phyloP scores from a whole-genome alignment of 2,113 vertebrate genomes.

The Propithecus coquereli region DNA sequence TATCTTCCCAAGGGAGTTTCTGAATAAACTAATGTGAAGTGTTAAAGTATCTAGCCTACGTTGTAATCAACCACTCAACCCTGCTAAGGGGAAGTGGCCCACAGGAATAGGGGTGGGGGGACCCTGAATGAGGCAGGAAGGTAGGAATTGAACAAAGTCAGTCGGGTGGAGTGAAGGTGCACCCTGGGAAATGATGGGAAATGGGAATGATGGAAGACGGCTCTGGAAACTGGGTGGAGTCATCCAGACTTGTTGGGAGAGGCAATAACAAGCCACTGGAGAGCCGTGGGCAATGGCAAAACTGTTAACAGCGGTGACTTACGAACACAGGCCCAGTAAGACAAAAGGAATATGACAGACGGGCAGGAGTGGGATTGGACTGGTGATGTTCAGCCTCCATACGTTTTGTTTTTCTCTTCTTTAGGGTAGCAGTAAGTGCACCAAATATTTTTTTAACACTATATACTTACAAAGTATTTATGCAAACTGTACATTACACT shows the following conservation, averaged over 20 bases:
- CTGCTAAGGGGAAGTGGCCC: not conserved
- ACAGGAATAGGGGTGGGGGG: rapidly evolving
- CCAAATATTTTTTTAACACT: not conserved
- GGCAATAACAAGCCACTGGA: not conserved
- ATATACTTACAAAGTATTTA: not conserved
- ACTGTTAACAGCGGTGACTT: not conserved
- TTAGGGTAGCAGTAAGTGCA: not conserved
- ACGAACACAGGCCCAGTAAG: not conserved
- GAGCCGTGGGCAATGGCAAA: not conserved
- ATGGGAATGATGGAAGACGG: not conserved
- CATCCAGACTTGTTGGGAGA: not conserved
- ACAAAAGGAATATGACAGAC: not conserved
- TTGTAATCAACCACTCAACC: not conserved
- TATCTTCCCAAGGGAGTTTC: not conserved
- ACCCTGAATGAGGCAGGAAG: not conserved
- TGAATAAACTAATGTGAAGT: not conserved
- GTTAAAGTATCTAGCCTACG: not conserved
- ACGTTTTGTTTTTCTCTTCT: not conserved
- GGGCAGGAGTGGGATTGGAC: not conserved
- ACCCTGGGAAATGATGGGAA: not conserved
- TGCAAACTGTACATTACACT: not conserved
- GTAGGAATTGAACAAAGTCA: not conserved
- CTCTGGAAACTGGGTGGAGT: not conserved
- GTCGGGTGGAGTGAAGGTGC: not conserved
- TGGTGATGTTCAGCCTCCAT: not conserved